Evolutionary conservation across 2,888 invertebrate genomes (phyloP).

Genomic region (Dryobota labecula): DNA sequence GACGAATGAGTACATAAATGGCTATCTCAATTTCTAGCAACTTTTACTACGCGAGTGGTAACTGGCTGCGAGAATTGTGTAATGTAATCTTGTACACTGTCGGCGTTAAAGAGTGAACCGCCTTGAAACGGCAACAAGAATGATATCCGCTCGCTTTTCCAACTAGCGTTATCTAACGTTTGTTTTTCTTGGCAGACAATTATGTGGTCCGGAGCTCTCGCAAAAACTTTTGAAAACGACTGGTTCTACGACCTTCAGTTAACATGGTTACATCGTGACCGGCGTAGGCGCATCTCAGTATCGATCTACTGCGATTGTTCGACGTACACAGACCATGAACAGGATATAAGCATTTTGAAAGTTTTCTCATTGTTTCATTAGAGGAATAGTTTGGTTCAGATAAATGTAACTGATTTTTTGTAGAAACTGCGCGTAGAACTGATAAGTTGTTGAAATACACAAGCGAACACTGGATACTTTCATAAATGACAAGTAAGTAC

Average conservation of each 20-base stretch:
- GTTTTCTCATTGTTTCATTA: slow-evolving; percentile 67
- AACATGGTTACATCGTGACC: slow-evolving; percentile 60
- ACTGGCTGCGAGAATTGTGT: slow-evolving; percentile 84
- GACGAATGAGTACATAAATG: slow-evolving; percentile 70
- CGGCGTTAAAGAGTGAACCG: slow-evolving; percentile 82
- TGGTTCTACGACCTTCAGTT: slow-evolving; percentile 74
- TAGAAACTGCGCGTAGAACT: slow-evolving; percentile 12
- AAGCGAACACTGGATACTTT: slow-evolving; percentile 43
- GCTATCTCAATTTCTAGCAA: slow-evolving; percentile 82
- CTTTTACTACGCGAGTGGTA: slow-evolving; percentile 81
- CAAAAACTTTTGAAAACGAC: slow-evolving; percentile 70
- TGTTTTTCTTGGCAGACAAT: slow-evolving; percentile 72
- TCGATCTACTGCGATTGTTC: slow-evolving; percentile 71
- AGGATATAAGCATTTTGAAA: slow-evolving; percentile 67
- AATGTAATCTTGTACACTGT: slow-evolving; percentile 82
- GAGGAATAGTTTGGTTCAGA: slow-evolving; percentile 37
- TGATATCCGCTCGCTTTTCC: slow-evolving; percentile 85
- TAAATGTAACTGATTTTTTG: slow-evolving; percentile 19
- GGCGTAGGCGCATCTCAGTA: slow-evolving; percentile 68
- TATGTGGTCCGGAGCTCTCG: slow-evolving; percentile 72
- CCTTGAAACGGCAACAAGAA: slow-evolving; percentile 86
- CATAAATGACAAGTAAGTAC: slow-evolving; percentile 50
- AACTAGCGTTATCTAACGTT: slow-evolving; percentile 78
- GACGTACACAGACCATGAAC: slow-evolving; percentile 72
- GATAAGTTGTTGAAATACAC: slow-evolving; percentile 26